Evolutionary conservation across 30 jellyfish, hydroid and myxozoan genomes (phyloP), one percentile per base, ranked within the genome.

Genomic region (Phacellophora camtschatica): DNA sequence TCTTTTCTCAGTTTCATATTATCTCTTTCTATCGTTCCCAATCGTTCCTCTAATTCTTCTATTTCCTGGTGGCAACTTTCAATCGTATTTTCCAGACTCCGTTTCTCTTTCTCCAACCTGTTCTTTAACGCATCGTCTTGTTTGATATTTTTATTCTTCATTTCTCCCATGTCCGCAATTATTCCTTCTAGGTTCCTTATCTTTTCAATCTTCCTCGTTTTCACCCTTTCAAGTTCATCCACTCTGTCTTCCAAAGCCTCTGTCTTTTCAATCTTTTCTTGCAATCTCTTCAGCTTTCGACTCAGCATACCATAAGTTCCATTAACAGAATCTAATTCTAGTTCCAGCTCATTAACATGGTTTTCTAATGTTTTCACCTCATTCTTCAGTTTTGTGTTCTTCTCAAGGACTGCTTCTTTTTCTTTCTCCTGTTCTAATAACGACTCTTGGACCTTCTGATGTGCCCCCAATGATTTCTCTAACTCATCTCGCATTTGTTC

Each of bases 391-490:
- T 32, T 34, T 16, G 62, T 74, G 29, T 79, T 34, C 59, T 77
- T 78, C 65, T 80, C 97, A 2, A 67, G 28, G 49, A 93, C 80
- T 34, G 37, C 25, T 1, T 83, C 81, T 36, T 87, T 93, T 66
- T 76, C 88, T 32, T 66, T 77, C 73, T 93, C 97, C 33, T 77
- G 91, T 10, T 76, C 56, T 35, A 86, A 30, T 11, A 95, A 71
- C 36, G 84, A 77, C 36, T 75, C 95, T 69, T 93, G 95, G 3
- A 93, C 81, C 15, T 74, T 82, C 23, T 72, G 45, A 53, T 93
- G 99, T 15, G 97, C 86, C 41, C 71, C 95, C 25, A 87, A 62
- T 10, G 97, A 87, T 37, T 81, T 93, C 32, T 93, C 99, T 42
- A 87, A 62, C 59, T 93, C 97, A 28, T 43, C 28, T 34, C 79